Conservation (phyloP, 2,888 invertebrate genomes). For the Acanthosepion lycidas region DNA sequence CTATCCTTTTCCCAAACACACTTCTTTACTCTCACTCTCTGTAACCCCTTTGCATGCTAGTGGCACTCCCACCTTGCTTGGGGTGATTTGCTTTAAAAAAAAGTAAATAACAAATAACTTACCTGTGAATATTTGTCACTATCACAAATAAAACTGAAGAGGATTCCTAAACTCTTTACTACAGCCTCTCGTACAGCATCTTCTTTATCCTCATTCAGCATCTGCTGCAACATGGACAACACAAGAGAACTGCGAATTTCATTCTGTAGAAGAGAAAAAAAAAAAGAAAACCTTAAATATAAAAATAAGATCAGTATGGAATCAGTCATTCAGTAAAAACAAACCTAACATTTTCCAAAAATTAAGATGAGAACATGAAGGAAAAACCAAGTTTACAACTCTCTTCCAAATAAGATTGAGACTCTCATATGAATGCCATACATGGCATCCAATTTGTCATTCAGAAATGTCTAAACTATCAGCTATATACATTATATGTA, state of each 20-base stretch:
- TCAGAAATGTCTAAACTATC: no score
- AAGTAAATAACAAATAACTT: conserved; percentile 34
- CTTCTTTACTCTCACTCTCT: no score
- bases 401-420: not conserved
- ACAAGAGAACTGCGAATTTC: conserved; percentile 81
- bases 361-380: not conserved
- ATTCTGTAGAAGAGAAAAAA: conserved; percentile 73
- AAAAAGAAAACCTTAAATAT: not conserved
- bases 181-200: conserved; percentile 80
- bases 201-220: conserved; percentile 81
- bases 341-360: not conserved
- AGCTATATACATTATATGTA: no score
- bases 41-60: no score
- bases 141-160: conserved; percentile 81
- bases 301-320: not conserved
- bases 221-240: conserved; percentile 83
- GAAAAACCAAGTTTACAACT: not conserved
- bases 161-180: conserved; percentile 79
- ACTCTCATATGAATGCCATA: not conserved
- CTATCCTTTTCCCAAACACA: no score
- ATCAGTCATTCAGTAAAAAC: not conserved
- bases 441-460: no score
- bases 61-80: no score
- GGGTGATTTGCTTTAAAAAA: no score
- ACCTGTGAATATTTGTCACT: conserved; percentile 80